A percentile compares a stretch with the other conserved stretches of the same genome.
These are phyloP conservation scores for Romanomermis culicivorax DNA, from an alignment of 2,888 invertebrate species.

Conservation along the genomic window DNA sequence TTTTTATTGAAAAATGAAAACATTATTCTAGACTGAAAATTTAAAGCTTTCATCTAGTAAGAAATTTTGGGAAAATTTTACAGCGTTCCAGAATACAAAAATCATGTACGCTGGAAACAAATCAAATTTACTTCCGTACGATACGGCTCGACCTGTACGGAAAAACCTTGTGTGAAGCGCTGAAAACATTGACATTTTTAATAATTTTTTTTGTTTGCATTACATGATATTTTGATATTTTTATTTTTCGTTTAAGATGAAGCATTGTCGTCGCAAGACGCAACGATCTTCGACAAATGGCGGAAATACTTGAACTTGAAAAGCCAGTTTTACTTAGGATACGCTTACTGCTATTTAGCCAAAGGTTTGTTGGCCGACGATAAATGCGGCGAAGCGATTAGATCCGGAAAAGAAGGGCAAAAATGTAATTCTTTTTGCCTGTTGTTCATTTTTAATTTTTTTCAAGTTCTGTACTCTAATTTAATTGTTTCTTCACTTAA, in stretches of 20 bases:
- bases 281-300: slow-evolving; percentile 38
- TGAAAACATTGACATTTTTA: too few species aligned
- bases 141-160: too few species aligned
- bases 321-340: slow-evolving; percentile 40
- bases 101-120: too few species aligned
- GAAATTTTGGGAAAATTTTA: too few species aligned
- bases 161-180: too few species aligned
- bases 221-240: neutral
- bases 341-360: slow-evolving; percentile 42
- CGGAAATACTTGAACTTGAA: slow-evolving; percentile 41
- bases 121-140: too few species aligned
- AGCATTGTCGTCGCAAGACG: slow-evolving; percentile 35
- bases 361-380: slow-evolving; percentile 40
- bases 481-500: too few species aligned
- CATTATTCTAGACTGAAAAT: too few species aligned
- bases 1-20: too few species aligned
- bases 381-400: slow-evolving; percentile 43
- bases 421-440: slow-evolving; percentile 27
- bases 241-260: slow-evolving; percentile 30
- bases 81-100: too few species aligned
- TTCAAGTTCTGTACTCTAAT: slow-evolving; percentile 1
- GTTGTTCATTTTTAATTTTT: slow-evolving; percentile 4
- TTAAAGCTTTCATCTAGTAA: too few species aligned
- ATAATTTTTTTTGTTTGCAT: neutral
- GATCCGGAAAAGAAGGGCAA: slow-evolving; percentile 39